Conservation (phyloP, 2,888 invertebrate species). For the Deilephila elpenor region DNA sequence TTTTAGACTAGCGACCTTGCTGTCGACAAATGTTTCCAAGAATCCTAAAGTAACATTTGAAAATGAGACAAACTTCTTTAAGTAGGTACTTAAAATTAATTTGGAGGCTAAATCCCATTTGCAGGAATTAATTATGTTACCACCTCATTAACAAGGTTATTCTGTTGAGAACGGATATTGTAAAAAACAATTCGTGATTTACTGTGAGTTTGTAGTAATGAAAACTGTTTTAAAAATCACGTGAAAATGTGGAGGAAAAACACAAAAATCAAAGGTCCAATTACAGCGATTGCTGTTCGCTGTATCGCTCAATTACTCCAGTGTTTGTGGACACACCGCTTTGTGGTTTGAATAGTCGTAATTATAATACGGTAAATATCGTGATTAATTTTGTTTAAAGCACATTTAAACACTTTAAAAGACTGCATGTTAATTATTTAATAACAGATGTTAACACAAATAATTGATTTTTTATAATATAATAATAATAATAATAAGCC, state of each 20-base stretch:
- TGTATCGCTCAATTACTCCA: conserved; percentile 30
- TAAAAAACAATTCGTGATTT: conserved; percentile 8
- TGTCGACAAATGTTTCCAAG: not conserved
- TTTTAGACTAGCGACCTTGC: not conserved
- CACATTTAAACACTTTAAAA: too few species aligned
- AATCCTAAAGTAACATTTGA: not conserved
- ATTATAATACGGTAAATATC: not conserved
- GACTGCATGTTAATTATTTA: too few species aligned
- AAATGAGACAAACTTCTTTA: conserved; percentile 3
- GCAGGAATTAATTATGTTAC: conserved; percentile 23
- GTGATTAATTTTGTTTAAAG: not conserved
- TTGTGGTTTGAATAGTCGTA: not conserved
- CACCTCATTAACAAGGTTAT: conserved; percentile 13
- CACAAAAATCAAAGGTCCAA: conserved; percentile 31
- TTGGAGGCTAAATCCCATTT: conserved; percentile 2
- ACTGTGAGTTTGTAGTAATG: not conserved
- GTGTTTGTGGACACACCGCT: conserved; percentile 25
- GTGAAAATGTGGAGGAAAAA: conserved; percentile 6
- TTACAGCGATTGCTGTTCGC: conserved; percentile 27
- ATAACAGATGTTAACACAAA: too few species aligned
- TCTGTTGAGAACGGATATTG: not conserved
- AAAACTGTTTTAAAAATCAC: not conserved
- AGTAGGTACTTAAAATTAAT: not conserved
- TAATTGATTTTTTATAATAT: too few species aligned
- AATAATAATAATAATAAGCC: too few species aligned